A percentile compares a stretch with the other conserved stretches of the same genome.
Conservation (phyloP, 2,113 vertebrate species). For the Odocoileus virginianus region DNA sequence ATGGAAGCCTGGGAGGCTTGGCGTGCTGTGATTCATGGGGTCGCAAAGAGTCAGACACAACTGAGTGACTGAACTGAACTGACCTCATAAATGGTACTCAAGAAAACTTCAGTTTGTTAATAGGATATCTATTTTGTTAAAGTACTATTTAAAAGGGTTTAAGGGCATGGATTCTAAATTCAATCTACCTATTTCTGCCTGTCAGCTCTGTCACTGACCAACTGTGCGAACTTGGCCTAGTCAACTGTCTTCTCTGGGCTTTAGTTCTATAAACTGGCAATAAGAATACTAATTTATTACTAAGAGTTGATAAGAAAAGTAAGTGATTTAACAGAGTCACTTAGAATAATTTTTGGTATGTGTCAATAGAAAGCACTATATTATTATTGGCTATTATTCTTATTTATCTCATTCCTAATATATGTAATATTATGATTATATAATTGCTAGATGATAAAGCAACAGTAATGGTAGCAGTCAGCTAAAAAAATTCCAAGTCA, state of each 20-base stretch:
- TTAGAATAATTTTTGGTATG: background rate
- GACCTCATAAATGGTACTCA: background rate
- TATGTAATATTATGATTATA: background rate
- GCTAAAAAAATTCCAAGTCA: background rate
- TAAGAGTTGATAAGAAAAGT: background rate
- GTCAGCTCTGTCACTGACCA: background rate
- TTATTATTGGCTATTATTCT: background rate
- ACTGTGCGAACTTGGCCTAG: background rate
- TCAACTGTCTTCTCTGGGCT: background rate
- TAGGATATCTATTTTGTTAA: background rate
- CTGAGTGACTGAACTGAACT: background rate
- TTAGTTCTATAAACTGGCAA: background rate
- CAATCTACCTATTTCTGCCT: background rate
- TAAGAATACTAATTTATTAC: background rate
- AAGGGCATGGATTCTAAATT: background rate
- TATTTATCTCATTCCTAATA: background rate
- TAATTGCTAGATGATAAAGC: background rate
- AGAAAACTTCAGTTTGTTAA: background rate
- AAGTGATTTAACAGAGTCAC: background rate
- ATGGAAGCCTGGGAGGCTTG: background rate
- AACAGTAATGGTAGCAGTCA: background rate
- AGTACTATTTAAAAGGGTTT: background rate
- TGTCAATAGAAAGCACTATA: background rate
- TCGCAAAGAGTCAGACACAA: background rate
- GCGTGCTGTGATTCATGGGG: background rate